A percentile compares a stretch with the other conserved stretches of the same genome.
These are phyloP conservation scores for Eristalis tenax DNA, from an alignment of 2,888 invertebrate species.

Conservation along the genomic window DNA sequence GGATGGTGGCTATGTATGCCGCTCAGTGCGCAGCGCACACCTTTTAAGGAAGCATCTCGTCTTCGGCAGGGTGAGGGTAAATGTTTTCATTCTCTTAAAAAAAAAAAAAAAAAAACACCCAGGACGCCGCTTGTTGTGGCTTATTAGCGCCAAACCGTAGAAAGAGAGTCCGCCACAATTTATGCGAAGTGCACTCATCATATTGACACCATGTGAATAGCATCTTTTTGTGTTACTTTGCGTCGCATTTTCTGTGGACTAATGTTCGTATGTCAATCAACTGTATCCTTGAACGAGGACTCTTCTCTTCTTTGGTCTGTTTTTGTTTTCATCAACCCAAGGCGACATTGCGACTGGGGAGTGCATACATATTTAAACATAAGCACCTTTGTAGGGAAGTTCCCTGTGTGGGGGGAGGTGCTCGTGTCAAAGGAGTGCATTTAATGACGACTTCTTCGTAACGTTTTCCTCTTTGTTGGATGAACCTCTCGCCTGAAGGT, in stretches of 20 bases:
- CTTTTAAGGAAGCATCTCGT: background rate
- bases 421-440: background rate
- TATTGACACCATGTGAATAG: constrained; percentile 42
- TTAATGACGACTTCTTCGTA: constrained; percentile 14
- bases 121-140: constrained; percentile 63
- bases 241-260: constrained; percentile 20
- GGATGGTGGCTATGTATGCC: background rate
- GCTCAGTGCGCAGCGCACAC: constrained; percentile 46
- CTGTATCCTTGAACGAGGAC: constrained; percentile 61
- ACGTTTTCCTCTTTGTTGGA: background rate
- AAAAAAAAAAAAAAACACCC: constrained; percentile 16
- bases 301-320: constrained; percentile 26
- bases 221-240: constrained; percentile 27
- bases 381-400: constrained; percentile 9
- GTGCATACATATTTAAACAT: constrained; percentile 6
- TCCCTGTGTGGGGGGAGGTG: background rate
- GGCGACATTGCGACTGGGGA: background rate
- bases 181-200: constrained; percentile 61
- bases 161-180: constrained; percentile 48
- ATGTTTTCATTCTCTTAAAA: constrained; percentile 50
- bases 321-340: constrained; percentile 43
- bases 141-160: constrained; percentile 58
- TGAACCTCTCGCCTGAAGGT: too few relatives aligned
- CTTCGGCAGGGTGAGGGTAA: constrained; percentile 13
- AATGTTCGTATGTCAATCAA: constrained; percentile 57